These are phyloP conservation scores for Drosophila mayri DNA, from an alignment of 1,140 invertebrate species.

Conservation along the genomic window DNA sequence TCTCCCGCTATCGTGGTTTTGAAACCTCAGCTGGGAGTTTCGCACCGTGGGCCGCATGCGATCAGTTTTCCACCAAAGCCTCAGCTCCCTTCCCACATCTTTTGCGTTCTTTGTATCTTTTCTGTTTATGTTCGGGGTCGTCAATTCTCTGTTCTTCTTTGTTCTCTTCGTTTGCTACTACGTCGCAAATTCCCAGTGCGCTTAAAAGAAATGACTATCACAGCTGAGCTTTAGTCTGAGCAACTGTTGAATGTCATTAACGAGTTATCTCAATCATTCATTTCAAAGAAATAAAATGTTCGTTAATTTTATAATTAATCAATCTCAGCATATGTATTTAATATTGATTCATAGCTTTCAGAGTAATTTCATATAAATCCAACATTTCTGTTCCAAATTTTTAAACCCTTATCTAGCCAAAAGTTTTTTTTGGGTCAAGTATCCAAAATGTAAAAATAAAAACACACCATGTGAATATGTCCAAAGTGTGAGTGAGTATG, in stretches of 20 bases:
- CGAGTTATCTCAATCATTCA: conserved; percentile 4
- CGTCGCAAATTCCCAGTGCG: conserved; percentile 40
- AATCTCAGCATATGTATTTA: neutral
- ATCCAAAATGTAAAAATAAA: conserved; percentile 3
- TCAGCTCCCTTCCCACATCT: conserved; percentile 35
- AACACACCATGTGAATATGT: conserved; percentile 1
- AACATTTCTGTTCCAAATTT: conserved; percentile 2
- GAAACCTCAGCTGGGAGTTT: conserved; percentile 24
- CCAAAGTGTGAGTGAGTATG: conserved; percentile 20
- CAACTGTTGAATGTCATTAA: conserved; percentile 33
- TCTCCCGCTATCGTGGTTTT: conserved; percentile 26
- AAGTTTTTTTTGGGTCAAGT: conserved; percentile 29
- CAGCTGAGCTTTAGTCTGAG: conserved; percentile 17
- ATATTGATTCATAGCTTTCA: neutral
- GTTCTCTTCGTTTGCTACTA: conserved; percentile 55
- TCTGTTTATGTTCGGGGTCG: conserved; percentile 56
- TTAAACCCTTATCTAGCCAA: conserved; percentile 19
- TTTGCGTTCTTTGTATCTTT: conserved; percentile 20
- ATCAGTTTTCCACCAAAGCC: conserved; percentile 2
- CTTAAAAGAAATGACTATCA: conserved; percentile 26
- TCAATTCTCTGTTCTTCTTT: conserved; percentile 55
- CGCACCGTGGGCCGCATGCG: conserved; percentile 50
- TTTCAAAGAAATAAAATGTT: neutral
- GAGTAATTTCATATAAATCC: neutral
- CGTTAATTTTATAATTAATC: neutral